Conservation (phyloP, 2,797 vertebrate species). For the Scolopax rusticola region DNA sequence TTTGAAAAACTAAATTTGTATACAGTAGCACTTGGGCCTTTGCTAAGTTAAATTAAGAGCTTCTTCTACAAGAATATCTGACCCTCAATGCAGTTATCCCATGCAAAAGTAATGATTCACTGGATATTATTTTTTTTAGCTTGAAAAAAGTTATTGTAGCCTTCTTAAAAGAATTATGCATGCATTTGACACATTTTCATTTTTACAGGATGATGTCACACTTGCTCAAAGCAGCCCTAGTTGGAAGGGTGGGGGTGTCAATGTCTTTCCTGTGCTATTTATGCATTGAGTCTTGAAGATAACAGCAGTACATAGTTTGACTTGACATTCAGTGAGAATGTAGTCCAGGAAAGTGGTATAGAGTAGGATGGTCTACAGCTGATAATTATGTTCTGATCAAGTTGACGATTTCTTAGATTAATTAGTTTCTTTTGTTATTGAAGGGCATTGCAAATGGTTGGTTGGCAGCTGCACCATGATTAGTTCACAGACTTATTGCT, state of each 20-base stretch:
- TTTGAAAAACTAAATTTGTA: neutral
- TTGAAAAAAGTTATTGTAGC: neutral
- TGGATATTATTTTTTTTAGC: neutral
- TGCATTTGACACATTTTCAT: constrained; percentile 15
- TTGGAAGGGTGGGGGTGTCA: neutral
- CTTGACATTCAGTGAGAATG: neutral
- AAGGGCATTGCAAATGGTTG: neutral
- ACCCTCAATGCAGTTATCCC: neutral
- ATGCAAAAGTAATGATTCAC: neutral
- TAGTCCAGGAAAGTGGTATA: neutral
- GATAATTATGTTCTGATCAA: neutral
- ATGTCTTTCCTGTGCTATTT: constrained; percentile 3
- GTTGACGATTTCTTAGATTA: neutral
- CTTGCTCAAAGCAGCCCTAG: constrained; percentile 7
- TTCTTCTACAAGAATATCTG: neutral
- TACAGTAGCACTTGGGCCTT: neutral
- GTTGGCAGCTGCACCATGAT: neutral
- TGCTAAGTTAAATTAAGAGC: neutral
- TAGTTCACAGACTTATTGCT: neutral
- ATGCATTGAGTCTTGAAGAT: neutral
- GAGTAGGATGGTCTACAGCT: neutral
- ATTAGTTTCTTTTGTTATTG: neutral
- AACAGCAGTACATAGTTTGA: neutral
- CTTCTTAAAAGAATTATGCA: neutral
- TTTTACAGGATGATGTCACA: constrained; percentile 28